These are phyloP conservation scores for Notodonta dromedarius DNA, from an alignment of 2,888 invertebrate genomes.

Conservation along the genomic window DNA sequence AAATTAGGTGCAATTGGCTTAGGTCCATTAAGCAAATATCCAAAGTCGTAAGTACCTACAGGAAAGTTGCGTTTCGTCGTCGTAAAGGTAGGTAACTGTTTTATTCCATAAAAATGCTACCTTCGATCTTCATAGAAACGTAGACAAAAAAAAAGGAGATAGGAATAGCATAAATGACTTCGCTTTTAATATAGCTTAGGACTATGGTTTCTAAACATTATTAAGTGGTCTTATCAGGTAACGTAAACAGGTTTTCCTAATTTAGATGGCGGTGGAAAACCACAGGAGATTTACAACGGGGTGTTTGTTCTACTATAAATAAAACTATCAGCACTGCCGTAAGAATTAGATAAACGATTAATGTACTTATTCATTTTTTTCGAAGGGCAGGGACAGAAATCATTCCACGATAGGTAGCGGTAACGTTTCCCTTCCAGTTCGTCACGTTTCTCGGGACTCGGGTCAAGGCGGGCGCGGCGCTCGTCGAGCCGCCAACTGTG, in stretches of 20 bases:
- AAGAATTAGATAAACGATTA: no score
- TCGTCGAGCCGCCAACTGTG: conserved; percentile 14
- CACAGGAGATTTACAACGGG: neutral
- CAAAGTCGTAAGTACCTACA: no score
- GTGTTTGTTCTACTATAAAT: neutral
- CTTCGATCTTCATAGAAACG: neutral
- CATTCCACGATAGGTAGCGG: no score
- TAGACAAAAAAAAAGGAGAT: neutral
- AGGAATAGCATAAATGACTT: neutral
- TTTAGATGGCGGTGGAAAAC: conserved; percentile 3
- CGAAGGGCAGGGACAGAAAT: neutral
- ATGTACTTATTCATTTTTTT: neutral
- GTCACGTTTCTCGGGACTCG: neutral
- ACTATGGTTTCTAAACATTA: conserved; percentile 1
- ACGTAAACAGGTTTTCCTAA: conserved; percentile 7
- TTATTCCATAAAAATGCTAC: no score
- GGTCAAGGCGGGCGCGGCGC: conserved; percentile 7
- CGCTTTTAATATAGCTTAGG: neutral
- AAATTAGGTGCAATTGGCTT: neutral
- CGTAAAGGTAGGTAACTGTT: no score
- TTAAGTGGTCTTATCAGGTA: neutral
- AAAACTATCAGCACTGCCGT: no score
- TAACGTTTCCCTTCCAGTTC: neutral
- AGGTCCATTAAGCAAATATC: no score
- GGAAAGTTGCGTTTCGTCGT: no score